phyloP scores from a whole-genome alignment of 2,888 invertebrate genomes.

The Sinotaia quadrata region DNA sequence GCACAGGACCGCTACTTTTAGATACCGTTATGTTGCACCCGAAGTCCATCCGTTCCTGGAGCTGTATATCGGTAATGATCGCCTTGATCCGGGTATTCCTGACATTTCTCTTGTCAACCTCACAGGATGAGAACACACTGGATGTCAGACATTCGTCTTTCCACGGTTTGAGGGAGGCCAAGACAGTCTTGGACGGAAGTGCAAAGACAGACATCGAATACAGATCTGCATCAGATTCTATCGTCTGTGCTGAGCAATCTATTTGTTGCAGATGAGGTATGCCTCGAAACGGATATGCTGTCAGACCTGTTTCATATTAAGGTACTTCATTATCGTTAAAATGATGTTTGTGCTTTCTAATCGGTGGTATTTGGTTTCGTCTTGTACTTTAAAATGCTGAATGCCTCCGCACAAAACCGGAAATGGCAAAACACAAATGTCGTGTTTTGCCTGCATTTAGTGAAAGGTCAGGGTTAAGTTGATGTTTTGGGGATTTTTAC shows the following conservation, averaged over 20 bases:
- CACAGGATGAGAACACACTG: conserved; percentile 9
- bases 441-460: too few species aligned
- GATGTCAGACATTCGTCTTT: conserved; percentile 24
- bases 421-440: too few species aligned
- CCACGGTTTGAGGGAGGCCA: conserved; percentile 19
- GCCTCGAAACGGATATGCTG: background rate
- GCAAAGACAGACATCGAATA: conserved; percentile 14
- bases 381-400: too few species aligned
- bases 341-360: too few species aligned
- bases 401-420: too few species aligned
- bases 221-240: background rate
- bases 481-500: too few species aligned
- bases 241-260: conserved; percentile 2
- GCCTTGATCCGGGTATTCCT: conserved; percentile 1
- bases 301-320: too few species aligned
- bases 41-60: background rate
- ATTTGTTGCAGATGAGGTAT: conserved; percentile 9
- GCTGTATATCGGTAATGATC: conserved; percentile 6
- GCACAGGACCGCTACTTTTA: background rate
- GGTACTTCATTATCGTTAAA: too few species aligned
- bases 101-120: conserved; percentile 12
- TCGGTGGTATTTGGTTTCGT: too few species aligned
- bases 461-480: too few species aligned
- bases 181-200: background rate
- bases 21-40: conserved; percentile 17